Percentiles rank a stretch among this genome's conserved stretches.
phyloP scores from a whole-genome alignment of 1,140 invertebrate species.

The Rhopalosiphum padi region DNA sequence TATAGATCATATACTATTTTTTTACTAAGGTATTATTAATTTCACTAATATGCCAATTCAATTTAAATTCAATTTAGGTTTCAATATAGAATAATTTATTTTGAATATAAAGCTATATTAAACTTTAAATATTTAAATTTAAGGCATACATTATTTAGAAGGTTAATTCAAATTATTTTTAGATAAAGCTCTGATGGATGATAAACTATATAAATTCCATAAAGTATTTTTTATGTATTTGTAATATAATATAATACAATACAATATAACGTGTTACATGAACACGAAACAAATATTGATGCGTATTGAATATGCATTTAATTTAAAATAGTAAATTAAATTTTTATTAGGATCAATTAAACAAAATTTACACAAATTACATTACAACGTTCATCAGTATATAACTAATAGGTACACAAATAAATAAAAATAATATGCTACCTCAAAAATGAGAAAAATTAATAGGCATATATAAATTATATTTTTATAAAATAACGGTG shows the following conservation, averaged over 20 bases:
- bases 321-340: background rate
- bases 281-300: background rate
- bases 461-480: background rate
- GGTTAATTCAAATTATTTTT: background rate
- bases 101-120: background rate
- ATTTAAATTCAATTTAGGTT: background rate
- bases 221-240: background rate
- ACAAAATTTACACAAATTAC: background rate
- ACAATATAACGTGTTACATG: too few relatives aligned
- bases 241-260: background rate
- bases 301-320: background rate
- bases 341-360: background rate
- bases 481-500: background rate
- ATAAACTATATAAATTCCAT: background rate
- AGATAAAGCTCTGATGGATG: background rate
- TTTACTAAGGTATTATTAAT: background rate
- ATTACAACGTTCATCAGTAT: background rate
- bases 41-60: background rate
- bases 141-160: background rate
- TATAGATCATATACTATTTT: background rate
- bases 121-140: background rate
- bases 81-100: background rate
- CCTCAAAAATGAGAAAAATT: background rate
- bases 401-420: background rate
- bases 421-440: background rate